phyloP scores from a whole-genome alignment of 2,113 vertebrate species.

The Polyodon spathula region DNA sequence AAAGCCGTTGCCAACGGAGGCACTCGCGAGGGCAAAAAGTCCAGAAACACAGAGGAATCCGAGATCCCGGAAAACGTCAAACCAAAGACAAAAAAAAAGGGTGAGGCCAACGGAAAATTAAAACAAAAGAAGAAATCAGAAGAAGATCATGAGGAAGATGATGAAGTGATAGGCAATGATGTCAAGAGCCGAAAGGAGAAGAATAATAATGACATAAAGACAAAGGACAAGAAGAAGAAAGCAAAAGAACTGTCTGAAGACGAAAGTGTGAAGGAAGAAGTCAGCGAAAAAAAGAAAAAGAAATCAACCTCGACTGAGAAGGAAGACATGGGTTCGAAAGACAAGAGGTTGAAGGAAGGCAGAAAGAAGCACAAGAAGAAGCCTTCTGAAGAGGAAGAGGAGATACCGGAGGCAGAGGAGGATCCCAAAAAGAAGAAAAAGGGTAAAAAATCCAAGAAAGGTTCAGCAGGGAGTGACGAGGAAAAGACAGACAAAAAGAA shows the following conservation, averaged over 20 bases:
- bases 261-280: conserved; percentile 34
- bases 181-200: conserved; percentile 30
- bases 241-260: conserved; percentile 46
- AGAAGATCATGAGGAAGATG: conserved; percentile 30
- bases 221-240: conserved; percentile 47
- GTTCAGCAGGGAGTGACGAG: conserved; percentile 46
- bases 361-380: conserved; percentile 43
- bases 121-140: conserved; percentile 30
- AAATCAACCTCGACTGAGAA: conserved; percentile 36
- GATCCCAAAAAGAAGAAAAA: conserved; percentile 55
- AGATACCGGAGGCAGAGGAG: conserved; percentile 33
- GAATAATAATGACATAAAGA: conserved; percentile 66
- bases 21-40: conserved; percentile 9
- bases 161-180: conserved; percentile 16
- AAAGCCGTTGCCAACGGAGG: conserved; percentile 24
- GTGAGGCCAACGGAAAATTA: conserved; percentile 13
- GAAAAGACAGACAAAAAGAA: conserved; percentile 49
- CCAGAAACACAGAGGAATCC: conserved; percentile 25
- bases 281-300: conserved; percentile 45
- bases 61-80: conserved; percentile 22
- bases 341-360: conserved; percentile 43
- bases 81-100: conserved; percentile 30
- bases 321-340: conserved; percentile 51
- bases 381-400: conserved; percentile 27
- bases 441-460: conserved; percentile 47